Evolutionary conservation across 1,140 invertebrate species (phyloP), one percentile per base, ranked within the genome.

Genomic region (Adoxophyes honmai): DNA sequence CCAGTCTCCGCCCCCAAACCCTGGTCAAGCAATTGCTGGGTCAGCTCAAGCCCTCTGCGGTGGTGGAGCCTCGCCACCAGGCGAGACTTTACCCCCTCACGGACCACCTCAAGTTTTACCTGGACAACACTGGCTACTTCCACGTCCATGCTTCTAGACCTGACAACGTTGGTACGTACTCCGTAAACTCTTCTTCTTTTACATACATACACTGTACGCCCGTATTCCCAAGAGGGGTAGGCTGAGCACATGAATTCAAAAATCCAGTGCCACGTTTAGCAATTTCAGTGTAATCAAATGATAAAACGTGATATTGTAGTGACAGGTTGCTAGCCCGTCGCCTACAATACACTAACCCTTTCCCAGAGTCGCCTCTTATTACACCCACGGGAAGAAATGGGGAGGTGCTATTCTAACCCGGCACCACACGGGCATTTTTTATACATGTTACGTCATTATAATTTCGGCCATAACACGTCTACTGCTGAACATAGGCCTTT

Each of bases 111-210:
- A 14, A 6, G 14, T n/a, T 5, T 0, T 37, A 34, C 2, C 1
- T 37, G 21, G 35, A 36, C 6, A 14, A 37, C 16, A 36, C 14
- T 14, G 52, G 34, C 5, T 54, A 36, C 35, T 54, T 54, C 5
- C 52, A 54, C 35, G 4, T 54, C 8, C 52, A 54, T 6, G 52
- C 52, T 10, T 35, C 52, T 9, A 35, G 34, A 15, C 52, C 52
- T 4, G 52, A 54, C 16, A 54, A 33, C n/a, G 9, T 54, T 4
- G 34, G 52, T 54, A 15, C 5, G 15, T 5, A 36, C 9, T 9
- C 34, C 8, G 9, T 10, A 36, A 10, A 10, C 3, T 11, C 8
- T 9, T 5, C 10, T 4, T 38, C 13, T 13, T n/a, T n/a, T n/a
- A n/a, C 37, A 38, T 1, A 0, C 11, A 11, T 2, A 36, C 8